Base-by-base conservation (phyloP, 2,113 vertebrate species). In the Progne subis region DNA sequence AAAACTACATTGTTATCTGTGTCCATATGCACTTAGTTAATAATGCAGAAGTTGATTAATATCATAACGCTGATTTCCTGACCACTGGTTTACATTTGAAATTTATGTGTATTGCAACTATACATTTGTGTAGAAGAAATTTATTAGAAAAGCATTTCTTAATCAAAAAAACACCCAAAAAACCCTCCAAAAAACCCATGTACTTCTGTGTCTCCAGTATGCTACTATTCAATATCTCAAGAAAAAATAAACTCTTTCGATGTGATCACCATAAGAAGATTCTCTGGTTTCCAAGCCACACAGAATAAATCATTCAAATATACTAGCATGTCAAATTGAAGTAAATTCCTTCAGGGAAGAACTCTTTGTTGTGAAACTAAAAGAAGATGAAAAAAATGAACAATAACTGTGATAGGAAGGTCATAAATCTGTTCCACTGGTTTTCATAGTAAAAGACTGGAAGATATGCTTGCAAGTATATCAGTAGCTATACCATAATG, bases 221-320 rank as follows among this genome's bases (percentile, higher is more conserved):
- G 11, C 8, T 79, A 50, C 18, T 80, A 41, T 44, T 82, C 24
- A 95, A 82, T 37, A 34, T 32, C 15, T 21, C 32, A 57, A 75
- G 37, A 37, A 47, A 77, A 85, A 60, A 21, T 2, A 13, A 82
- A 14, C 3, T 28, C 59, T 84, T 75, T 77, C 9, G 67, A 8
- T 52, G 18, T 57, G 14, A 79, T 55, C 29, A 75, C 34, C 20
- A 34, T 28, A 84, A 70, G 50, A 69, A 46, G 29, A 82, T 78
- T 63, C 26, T 80, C 17, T 82, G 56, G 12, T 43, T 92, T 91
- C 53, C 43, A 77, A 71, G 15, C 26, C 41, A 90, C 65, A 90
- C 11, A 47, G 47, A 82, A 89, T 86, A 82, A 96, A 93, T 92
- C 31, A 90, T 81, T 77, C 26, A 77, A 93, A 75, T 89, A 95